These are phyloP conservation scores for Synanthedon myopaeformis DNA, from an alignment of 2,888 invertebrate genomes.

Conservation along the genomic window DNA sequence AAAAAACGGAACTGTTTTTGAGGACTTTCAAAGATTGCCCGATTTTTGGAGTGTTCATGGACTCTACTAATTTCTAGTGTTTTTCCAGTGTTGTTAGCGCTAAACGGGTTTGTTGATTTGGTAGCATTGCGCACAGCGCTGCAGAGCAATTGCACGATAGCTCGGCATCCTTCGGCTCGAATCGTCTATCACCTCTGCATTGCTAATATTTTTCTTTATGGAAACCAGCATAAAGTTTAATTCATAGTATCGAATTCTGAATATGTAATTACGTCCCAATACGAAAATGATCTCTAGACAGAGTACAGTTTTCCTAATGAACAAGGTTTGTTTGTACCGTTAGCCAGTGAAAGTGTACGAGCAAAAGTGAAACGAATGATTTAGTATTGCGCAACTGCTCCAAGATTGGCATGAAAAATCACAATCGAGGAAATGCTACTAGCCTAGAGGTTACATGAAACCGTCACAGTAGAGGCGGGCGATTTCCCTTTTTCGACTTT, in stretches of 20 bases:
- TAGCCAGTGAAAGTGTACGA: conserved; percentile 59
- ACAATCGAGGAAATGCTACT: conserved; percentile 38
- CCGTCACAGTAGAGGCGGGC: no score
- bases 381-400: conserved; percentile 43
- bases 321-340: conserved; percentile 35
- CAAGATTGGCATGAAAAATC: conserved; percentile 47
- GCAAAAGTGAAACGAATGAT: conserved; percentile 65
- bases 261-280: no score
- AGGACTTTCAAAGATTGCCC: no score
- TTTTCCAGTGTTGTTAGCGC: no score
- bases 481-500: no score
- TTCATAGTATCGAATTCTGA: no score
- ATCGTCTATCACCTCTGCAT: conserved; percentile 27
- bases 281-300: conserved; percentile 8
- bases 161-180: conserved; percentile 15
- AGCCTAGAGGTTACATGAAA: conserved; percentile 17
- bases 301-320: conserved; percentile 26
- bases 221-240: no score
- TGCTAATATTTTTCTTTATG: background rate
- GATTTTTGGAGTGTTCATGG: no score
- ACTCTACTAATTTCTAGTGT: no score
- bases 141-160: conserved; percentile 22
- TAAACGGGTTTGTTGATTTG: no score
- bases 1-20: no score
- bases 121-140: no score